Evolutionary conservation across 2,797 vertebrate species (phyloP).

Genomic region (Peromyscus nudipes): DNA sequence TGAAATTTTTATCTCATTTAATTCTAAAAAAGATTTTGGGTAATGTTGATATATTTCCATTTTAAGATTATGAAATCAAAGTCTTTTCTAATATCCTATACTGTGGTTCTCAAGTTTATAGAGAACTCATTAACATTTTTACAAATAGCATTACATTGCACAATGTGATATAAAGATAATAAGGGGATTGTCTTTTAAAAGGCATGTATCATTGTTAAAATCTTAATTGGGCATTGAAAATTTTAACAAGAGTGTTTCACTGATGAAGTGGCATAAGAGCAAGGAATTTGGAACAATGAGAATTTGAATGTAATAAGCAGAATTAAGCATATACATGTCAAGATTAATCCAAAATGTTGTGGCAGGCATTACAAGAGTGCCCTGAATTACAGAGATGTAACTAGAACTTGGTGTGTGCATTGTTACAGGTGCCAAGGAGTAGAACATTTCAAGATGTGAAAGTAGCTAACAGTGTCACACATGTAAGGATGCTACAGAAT

Average conservation of each 20-base stretch:
- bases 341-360: background rate
- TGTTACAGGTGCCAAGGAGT: background rate
- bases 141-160: conserved; percentile 3
- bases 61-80: conserved; percentile 39
- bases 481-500: background rate
- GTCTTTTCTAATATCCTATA: background rate
- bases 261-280: background rate
- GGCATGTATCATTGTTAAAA: background rate
- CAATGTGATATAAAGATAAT: conserved; percentile 50
- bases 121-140: conserved; percentile 40
- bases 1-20: conserved; percentile 13
- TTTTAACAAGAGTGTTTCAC: background rate
- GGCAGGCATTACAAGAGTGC: background rate
- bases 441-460: conserved; percentile 4
- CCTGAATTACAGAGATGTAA: background rate
- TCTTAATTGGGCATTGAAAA: background rate
- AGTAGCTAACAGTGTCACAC: background rate
- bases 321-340: background rate
- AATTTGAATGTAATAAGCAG: background rate
- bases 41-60: background rate
- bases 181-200: conserved; percentile 35
- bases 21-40: background rate
- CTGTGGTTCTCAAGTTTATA: background rate
- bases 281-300: background rate
- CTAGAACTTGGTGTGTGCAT: background rate